Conservation (phyloP, 2,113 vertebrate species). For the Lycocorax pyrrhopterus region DNA sequence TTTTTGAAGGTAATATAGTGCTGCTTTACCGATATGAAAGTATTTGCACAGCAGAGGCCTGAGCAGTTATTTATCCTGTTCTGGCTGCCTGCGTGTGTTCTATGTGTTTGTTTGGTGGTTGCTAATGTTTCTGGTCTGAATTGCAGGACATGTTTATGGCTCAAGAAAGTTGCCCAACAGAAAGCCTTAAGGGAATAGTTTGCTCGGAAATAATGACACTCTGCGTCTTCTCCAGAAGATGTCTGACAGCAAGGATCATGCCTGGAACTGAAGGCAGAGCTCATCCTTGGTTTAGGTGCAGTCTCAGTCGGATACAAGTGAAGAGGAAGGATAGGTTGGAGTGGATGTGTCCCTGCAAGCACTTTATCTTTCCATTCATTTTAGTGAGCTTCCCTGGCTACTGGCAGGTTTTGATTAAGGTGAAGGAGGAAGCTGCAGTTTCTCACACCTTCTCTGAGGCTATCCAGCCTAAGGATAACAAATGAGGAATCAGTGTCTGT, state of each 20-base stretch:
- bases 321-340: neutral
- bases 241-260: neutral
- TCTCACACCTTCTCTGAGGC: neutral
- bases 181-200: neutral
- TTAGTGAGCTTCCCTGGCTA: neutral
- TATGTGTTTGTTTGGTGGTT: neutral
- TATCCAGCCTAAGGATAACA: neutral
- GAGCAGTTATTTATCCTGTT: neutral
- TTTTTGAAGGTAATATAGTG: neutral
- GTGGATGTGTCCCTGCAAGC: neutral
- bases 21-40: neutral
- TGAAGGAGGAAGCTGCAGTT: neutral
- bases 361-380: neutral
- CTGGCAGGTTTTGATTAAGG: neutral
- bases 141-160: neutral
- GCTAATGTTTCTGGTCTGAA: neutral
- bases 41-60: neutral
- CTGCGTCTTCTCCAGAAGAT: neutral
- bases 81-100: neutral
- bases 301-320: neutral
- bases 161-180: neutral
- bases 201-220: neutral
- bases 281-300: neutral
- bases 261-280: neutral
- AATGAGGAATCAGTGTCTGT: neutral